These are phyloP conservation scores for Teleopsis dalmanni DNA, from an alignment of 1,140 invertebrate genomes.

Conservation along the genomic window DNA sequence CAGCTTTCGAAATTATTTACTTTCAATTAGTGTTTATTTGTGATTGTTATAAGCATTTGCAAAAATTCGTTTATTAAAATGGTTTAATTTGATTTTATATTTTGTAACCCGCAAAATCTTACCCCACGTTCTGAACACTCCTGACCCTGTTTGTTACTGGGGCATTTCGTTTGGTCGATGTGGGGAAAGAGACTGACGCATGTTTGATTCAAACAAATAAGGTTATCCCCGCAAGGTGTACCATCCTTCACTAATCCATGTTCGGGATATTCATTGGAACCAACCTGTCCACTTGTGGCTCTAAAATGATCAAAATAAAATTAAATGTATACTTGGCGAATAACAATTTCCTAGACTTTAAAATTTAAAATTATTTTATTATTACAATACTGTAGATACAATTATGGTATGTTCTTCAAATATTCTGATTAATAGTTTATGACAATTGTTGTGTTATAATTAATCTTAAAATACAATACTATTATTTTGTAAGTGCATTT, in stretches of 20 bases:
- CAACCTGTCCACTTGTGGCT: constrained; percentile 60
- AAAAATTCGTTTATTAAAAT: too few relatives aligned
- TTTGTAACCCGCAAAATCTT: constrained; percentile 43
- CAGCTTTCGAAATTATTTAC: too few relatives aligned
- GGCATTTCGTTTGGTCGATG: constrained; percentile 78
- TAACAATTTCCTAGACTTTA: too few relatives aligned
- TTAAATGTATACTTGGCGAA: too few relatives aligned
- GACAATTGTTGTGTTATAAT: too few relatives aligned
- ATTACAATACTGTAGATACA: background rate
- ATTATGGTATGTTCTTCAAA: too few relatives aligned
- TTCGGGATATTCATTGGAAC: constrained; percentile 56
- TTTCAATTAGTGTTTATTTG: too few relatives aligned
- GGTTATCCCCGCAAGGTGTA: constrained; percentile 82
- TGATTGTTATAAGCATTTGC: too few relatives aligned
- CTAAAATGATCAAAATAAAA: constrained; percentile 44
- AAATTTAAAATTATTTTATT: background rate
- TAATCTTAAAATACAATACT: too few relatives aligned
- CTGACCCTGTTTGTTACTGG: constrained; percentile 75
- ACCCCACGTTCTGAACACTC: constrained; percentile 93
- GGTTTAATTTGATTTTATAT: too few relatives aligned
- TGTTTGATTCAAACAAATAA: constrained; percentile 89
- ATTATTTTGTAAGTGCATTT: too few relatives aligned
- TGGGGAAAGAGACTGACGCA: constrained; percentile 75
- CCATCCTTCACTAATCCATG: constrained; percentile 80
- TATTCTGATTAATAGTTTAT: too few relatives aligned